Percentiles rank a stretch among this genome's conserved stretches.
These are phyloP conservation scores for Leucophenga montana DNA, from an alignment of 2,888 invertebrate species.

Conservation along the genomic window DNA sequence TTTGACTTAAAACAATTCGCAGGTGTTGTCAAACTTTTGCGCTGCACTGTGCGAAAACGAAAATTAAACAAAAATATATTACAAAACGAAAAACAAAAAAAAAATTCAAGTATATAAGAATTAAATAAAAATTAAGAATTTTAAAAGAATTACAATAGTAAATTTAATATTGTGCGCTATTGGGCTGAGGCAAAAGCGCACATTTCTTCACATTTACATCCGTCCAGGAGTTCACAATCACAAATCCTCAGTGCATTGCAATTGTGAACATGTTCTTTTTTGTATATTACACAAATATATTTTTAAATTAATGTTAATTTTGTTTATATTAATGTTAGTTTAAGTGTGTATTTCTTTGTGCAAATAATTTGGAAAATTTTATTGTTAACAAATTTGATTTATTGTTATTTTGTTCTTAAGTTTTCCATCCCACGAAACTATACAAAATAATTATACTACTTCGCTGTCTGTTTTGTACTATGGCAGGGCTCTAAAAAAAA, in stretches of 20 bases:
- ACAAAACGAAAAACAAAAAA: conserved; percentile 27
- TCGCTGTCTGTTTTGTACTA: conserved; percentile 9
- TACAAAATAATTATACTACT: background rate
- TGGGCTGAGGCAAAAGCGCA: conserved; percentile 41
- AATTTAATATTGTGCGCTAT: too few relatives aligned
- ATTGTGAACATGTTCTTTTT: conserved; percentile 1
- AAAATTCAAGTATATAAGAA: background rate
- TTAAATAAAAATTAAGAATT: background rate
- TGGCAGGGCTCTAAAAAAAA: conserved; percentile 2
- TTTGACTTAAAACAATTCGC: background rate
- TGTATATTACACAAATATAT: background rate
- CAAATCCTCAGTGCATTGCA: background rate
- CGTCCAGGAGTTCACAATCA: conserved; percentile 61
- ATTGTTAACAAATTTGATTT: background rate
- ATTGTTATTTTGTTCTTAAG: conserved; percentile 28
- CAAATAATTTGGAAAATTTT: background rate
- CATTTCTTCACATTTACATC: conserved; percentile 64
- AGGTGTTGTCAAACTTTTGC: conserved; percentile 19
- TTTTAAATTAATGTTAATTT: background rate
- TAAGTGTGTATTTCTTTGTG: background rate
- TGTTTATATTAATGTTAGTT: background rate
- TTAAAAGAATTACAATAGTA: background rate
- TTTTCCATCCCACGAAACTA: conserved; percentile 1
- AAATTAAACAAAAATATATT: conserved; percentile 2
- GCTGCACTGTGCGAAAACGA: conserved; percentile 54